Percentiles rank a stretch among this genome's conserved stretches.
phyloP scores from a whole-genome alignment of 2,113 vertebrate species.

The Psilopogon haemacephalus region DNA sequence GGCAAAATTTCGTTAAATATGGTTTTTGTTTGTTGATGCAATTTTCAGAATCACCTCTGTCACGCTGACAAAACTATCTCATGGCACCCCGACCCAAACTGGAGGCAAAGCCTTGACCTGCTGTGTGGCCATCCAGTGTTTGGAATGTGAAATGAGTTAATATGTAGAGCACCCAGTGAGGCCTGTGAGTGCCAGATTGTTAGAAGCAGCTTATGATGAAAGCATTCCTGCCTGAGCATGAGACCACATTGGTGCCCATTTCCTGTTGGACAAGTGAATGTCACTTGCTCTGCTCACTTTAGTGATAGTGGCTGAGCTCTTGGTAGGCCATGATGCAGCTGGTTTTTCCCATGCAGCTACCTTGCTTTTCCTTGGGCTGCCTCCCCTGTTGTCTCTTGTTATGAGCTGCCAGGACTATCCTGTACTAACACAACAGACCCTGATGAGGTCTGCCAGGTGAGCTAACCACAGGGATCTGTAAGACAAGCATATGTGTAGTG shows the following conservation, averaged over 20 bases:
- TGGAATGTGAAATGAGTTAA: constrained; percentile 12
- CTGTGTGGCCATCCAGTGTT: neutral
- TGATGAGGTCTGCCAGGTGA: neutral
- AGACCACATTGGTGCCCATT: neutral
- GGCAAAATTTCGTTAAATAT: neutral
- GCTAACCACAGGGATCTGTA: neutral
- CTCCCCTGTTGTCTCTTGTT: neutral
- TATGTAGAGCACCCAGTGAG: neutral
- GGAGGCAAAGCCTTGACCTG: constrained; percentile 25
- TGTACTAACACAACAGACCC: neutral
- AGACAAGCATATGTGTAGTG: rapidly evolving
- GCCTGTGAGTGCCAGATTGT: neutral
- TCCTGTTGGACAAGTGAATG: neutral
- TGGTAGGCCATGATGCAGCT: neutral
- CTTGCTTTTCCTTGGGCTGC: neutral
- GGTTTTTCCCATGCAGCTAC: neutral
- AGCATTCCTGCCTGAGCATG: neutral
- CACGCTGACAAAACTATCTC: neutral
- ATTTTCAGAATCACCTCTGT: constrained; percentile 12
- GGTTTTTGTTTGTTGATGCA: constrained; percentile 24
- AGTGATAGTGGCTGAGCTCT: neutral
- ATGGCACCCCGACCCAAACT: neutral
- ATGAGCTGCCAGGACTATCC: neutral
- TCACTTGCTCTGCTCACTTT: neutral
- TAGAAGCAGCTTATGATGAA: neutral